Percentiles rank a stretch among this genome's conserved stretches.
Evolutionary conservation across 2,797 vertebrate genomes (phyloP).

Genomic region (Clarias platycephalus): DNA sequence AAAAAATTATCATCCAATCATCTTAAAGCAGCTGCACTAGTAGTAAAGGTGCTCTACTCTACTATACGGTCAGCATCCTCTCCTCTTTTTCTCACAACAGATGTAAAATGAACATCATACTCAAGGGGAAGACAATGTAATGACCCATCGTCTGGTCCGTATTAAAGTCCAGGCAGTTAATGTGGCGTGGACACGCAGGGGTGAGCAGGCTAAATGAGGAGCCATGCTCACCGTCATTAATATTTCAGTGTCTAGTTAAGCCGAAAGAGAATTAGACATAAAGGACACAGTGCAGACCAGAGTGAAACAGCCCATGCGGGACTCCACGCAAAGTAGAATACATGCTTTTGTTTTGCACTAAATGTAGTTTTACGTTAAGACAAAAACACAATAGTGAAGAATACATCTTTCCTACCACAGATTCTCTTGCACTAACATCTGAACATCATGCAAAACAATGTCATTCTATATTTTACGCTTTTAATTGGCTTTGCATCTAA

Average conservation of each 20-base stretch:
- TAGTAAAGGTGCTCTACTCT: background rate
- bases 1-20: background rate
- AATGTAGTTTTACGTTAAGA: background rate
- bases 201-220: constrained; percentile 49
- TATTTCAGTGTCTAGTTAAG: constrained; percentile 76
- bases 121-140: constrained; percentile 1
- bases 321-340: background rate
- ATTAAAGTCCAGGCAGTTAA: constrained; percentile 43
- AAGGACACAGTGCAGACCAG: constrained; percentile 52
- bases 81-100: constrained; percentile 18
- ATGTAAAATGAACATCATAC: constrained; percentile 12
- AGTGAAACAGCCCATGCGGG: background rate
- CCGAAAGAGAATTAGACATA: constrained; percentile 61
- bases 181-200: constrained; percentile 40
- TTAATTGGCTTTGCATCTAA: background rate
- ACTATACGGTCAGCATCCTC: background rate
- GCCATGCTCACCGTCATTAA: constrained; percentile 62
- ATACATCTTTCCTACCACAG: background rate
- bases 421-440: background rate
- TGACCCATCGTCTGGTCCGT: constrained; percentile 15
- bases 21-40: background rate
- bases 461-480: background rate
- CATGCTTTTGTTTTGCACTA: background rate
- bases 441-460: background rate
- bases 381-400: background rate